Evolutionary conservation across 2,797 vertebrate genomes (phyloP).

Genomic region (Coranthus polyacanthus): DNA sequence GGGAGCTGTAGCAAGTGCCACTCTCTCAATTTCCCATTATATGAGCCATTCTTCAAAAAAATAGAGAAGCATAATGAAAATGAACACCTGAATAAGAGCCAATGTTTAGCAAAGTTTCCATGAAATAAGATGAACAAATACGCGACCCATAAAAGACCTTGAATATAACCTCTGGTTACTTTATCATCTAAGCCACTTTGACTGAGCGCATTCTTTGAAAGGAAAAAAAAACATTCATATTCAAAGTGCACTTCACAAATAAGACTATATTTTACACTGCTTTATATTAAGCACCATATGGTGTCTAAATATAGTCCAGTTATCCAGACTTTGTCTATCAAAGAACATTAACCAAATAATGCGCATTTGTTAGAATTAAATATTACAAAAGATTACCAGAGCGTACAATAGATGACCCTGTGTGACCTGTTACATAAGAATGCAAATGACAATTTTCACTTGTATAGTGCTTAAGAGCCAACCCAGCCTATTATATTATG

Average conservation of each 20-base stretch:
- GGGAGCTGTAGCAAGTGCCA: too few species aligned
- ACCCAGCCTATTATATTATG: slow-evolving; percentile 24
- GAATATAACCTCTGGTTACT: background rate
- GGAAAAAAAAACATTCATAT: background rate
- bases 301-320: slow-evolving; percentile 33
- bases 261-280: slow-evolving; percentile 8
- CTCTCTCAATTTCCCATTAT: too few species aligned
- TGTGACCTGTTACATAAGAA: slow-evolving; percentile 39
- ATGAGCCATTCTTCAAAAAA: too few species aligned
- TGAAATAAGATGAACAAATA: too few species aligned
- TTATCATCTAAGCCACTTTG: slow-evolving; percentile 52
- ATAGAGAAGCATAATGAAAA: too few species aligned
- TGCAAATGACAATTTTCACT: background rate
- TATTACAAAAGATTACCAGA: slow-evolving; percentile 28
- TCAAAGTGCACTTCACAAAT: slow-evolving; percentile 24
- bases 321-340: slow-evolving; percentile 17
- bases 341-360: slow-evolving; percentile 13
- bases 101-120: too few species aligned
- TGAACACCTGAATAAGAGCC: too few species aligned
- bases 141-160: background rate
- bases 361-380: slow-evolving; percentile 38
- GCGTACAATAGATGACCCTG: background rate
- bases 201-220: slow-evolving; percentile 7
- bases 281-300: slow-evolving; percentile 19
- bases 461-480: slow-evolving; percentile 13